phyloP scores from a whole-genome alignment of 2,113 vertebrate species.

The Castor canadensis region DNA sequence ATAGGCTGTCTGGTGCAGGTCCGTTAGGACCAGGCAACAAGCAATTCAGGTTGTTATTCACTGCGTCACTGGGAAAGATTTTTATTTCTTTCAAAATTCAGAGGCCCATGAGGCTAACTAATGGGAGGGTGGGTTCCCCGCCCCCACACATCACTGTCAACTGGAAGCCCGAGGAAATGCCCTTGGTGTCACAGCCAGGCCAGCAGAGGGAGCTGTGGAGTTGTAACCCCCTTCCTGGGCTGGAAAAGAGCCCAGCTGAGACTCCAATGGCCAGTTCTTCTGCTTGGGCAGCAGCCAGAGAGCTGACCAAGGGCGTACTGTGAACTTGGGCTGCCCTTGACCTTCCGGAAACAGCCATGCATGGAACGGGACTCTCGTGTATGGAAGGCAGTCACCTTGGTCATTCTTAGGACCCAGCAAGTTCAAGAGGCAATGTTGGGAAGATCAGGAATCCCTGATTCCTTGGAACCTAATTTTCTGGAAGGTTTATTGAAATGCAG shows the following conservation, averaged over 20 bases:
- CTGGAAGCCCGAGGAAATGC: not conserved
- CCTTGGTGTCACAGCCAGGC: not conserved
- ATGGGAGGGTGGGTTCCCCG: fast-evolving
- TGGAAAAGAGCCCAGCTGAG: not conserved
- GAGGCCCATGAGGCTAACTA: not conserved
- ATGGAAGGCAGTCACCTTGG: not conserved
- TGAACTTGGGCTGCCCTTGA: not conserved
- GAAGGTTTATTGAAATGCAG: not conserved
- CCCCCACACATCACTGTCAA: too few species aligned
- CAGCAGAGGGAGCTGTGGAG: not conserved
- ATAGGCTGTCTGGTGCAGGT: not conserved
- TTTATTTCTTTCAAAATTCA: too few species aligned
- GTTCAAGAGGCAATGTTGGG: not conserved
- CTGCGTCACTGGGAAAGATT: too few species aligned
- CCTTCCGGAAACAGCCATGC: not conserved
- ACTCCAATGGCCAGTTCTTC: not conserved
- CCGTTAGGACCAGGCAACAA: too few species aligned
- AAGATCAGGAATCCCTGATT: not conserved
- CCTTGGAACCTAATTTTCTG: not conserved
- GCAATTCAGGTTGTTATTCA: too few species aligned
- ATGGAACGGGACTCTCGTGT: not conserved
- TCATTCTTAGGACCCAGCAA: not conserved
- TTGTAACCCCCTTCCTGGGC: not conserved
- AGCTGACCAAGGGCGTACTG: not conserved
- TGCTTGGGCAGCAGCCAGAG: not conserved